Conservation (phyloP, 2,888 invertebrate species). For the Mesodorylaimus sp. region DNA sequence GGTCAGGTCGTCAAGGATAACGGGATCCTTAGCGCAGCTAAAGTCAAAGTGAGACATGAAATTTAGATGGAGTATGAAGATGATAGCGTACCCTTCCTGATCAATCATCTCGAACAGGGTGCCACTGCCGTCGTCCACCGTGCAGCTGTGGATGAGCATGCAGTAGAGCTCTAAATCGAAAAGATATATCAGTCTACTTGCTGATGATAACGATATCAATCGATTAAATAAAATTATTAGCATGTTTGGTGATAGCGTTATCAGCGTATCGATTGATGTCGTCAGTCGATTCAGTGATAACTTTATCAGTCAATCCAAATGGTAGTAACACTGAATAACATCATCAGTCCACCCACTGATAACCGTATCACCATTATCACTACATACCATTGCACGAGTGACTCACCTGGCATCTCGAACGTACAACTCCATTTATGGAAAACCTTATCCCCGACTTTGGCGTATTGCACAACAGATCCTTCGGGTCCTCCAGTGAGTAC, state of each 20-base stretch:
- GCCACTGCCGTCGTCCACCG: conserved; percentile 10
- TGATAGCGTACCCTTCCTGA: conserved; percentile 4
- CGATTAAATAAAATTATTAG: too few relatives aligned
- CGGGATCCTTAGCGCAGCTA: conserved; percentile 6
- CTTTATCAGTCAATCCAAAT: too few relatives aligned
- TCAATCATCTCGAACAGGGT: conserved; percentile 2
- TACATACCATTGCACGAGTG: neutral
- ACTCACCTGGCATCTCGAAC: conserved; percentile 1
- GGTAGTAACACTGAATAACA: too few relatives aligned
- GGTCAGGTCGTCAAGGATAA: conserved; percentile 1
- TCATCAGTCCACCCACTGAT: neutral
- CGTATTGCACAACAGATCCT: neutral
- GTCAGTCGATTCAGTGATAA: too few relatives aligned
- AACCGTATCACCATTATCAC: neutral
- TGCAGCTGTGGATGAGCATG: conserved; percentile 10
- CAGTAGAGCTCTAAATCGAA: conserved; percentile 9
- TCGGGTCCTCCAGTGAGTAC: conserved; percentile 6
- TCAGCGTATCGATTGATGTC: too few relatives aligned
- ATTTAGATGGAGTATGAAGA: neutral
- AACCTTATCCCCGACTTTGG: conserved; percentile 7
- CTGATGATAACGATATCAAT: neutral
- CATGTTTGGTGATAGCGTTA: too few relatives aligned
- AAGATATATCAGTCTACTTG: neutral
- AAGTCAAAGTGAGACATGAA: neutral
- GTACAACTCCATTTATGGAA: conserved; percentile 10